A percentile compares a stretch with the other conserved stretches of the same genome.
phyloP scores from a whole-genome alignment of 2,888 invertebrate genomes.

The Lamproptera curius region DNA sequence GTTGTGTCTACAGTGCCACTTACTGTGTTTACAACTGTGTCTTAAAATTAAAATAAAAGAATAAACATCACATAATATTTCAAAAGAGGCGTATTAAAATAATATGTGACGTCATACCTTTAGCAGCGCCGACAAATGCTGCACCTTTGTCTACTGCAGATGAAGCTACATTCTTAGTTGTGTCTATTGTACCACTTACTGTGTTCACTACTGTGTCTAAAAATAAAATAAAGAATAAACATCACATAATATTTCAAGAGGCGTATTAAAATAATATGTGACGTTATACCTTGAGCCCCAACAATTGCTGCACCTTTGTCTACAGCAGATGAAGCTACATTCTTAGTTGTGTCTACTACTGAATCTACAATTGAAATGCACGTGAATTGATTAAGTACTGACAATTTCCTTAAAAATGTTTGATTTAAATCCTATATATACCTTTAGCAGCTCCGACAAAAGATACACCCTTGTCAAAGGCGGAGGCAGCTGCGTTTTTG shows the following conservation, averaged over 20 bases:
- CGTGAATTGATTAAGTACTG: too few species aligned
- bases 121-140: slow-evolving; percentile 35
- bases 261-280: too few species aligned
- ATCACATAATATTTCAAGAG: slow-evolving; percentile 2
- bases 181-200: slow-evolving; percentile 38
- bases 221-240: slow-evolving; percentile 12
- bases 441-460: slow-evolving; percentile 47
- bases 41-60: slow-evolving; percentile 3
- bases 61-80: slow-evolving; percentile 3
- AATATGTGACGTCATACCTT: slow-evolving; percentile 35
- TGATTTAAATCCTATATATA: too few species aligned
- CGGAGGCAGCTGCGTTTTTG: slow-evolving; percentile 47
- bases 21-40: slow-evolving; percentile 23
- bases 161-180: slow-evolving; percentile 43
- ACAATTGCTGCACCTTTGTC: slow-evolving; percentile 34
- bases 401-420: too few species aligned
- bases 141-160: slow-evolving; percentile 39
- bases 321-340: slow-evolving; percentile 40
- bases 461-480: slow-evolving; percentile 41
- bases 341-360: slow-evolving; percentile 45
- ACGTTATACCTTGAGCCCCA: slow-evolving; percentile 44
- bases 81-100: too few species aligned
- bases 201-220: slow-evolving; percentile 41
- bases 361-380: slow-evolving; percentile 38
- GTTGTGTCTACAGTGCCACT: slow-evolving; percentile 32